These are phyloP conservation scores for Nemotelus nigrinus DNA, from an alignment of 2,888 invertebrate genomes.

Conservation along the genomic window DNA sequence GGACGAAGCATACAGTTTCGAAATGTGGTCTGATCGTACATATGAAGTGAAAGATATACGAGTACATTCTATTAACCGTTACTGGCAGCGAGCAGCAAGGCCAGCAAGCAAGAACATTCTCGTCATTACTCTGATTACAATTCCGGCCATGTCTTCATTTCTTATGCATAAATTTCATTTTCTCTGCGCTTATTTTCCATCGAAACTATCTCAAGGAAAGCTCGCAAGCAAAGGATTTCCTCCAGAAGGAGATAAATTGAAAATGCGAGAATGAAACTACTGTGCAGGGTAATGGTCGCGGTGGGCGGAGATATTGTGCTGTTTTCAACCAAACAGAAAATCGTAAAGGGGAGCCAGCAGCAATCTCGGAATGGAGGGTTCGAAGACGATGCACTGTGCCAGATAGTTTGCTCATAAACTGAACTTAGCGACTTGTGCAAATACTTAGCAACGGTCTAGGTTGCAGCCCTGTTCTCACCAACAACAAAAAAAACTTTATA, in stretches of 20 bases:
- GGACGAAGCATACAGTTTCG: conserved; percentile 31
- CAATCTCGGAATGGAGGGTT: background rate
- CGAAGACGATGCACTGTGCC: background rate
- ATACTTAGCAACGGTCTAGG: conserved; percentile 25
- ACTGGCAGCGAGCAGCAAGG: conserved; percentile 3
- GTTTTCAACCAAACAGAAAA: background rate
- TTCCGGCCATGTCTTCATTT: conserved; percentile 50
- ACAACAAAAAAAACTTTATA: background rate
- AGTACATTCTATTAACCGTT: conserved; percentile 26
- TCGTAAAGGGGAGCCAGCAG: background rate
- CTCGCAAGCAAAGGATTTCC: conserved; percentile 36
- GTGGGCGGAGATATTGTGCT: conserved; percentile 7
- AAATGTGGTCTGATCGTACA: conserved; percentile 14
- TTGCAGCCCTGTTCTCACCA: background rate
- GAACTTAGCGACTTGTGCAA: conserved; percentile 37
- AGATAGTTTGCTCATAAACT: conserved; percentile 28
- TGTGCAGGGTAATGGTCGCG: conserved; percentile 2
- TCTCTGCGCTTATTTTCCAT: conserved; percentile 6
- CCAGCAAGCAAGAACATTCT: conserved; percentile 18
- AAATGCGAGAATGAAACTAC: conserved; percentile 32
- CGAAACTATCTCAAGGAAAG: conserved; percentile 34
- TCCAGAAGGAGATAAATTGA: conserved; percentile 40
- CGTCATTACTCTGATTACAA: conserved; percentile 41
- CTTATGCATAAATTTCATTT: conserved; percentile 50
- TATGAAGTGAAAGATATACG: conserved; percentile 5